Evolutionary conservation across 2,113 vertebrate genomes (phyloP).

Genomic region (Indicator indicator): DNA sequence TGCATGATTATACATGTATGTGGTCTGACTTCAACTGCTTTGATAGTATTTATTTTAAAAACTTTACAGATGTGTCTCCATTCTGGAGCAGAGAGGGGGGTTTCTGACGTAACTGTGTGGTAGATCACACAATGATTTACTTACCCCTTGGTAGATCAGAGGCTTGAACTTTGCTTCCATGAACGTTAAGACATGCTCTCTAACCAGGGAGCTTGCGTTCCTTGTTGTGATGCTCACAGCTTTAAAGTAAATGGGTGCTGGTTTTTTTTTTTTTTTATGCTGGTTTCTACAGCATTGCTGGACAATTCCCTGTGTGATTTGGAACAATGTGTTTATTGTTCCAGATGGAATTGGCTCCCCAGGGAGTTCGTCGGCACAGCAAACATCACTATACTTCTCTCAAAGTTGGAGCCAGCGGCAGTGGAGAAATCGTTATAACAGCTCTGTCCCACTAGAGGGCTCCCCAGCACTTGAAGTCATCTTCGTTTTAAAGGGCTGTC

Average conservation of each 20-base stretch:
- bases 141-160: background rate
- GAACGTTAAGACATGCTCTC: background rate
- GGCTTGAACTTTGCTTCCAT: background rate
- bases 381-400: rapidly evolving
- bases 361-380: background rate
- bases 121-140: background rate
- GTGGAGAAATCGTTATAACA: background rate
- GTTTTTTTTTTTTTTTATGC: rapidly evolving
- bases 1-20: rapidly evolving
- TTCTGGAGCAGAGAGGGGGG: rapidly evolving
- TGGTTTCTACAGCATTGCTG: background rate
- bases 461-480: conserved; percentile 27
- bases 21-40: background rate
- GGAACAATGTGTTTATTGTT: background rate
- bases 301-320: background rate
- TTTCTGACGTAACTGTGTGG: background rate
- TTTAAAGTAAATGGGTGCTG: background rate
- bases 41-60: background rate
- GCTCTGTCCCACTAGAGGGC: conserved; percentile 57
- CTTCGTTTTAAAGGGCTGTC: background rate
- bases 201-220: background rate
- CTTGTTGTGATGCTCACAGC: background rate
- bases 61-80: background rate
- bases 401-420: background rate
- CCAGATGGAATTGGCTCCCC: background rate